Conservation (phyloP, 2,113 vertebrate genomes). For the Neodontobutis hainanensis region DNA sequence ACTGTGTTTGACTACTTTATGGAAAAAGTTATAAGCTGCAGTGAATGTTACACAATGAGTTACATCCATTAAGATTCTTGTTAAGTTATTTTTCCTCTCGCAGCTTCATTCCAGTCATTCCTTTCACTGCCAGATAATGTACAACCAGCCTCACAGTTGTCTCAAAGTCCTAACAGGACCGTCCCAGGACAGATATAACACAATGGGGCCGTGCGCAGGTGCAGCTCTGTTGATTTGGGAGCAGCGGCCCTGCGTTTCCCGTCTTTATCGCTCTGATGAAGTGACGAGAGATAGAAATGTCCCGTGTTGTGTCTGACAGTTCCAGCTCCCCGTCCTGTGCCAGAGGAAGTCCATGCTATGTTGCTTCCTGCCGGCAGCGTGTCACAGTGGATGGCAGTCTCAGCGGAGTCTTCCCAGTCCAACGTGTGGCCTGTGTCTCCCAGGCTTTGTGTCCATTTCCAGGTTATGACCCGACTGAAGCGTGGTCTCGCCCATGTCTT, state of each 20-base stretch:
- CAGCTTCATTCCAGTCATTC: conserved; percentile 17
- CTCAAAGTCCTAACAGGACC: background rate
- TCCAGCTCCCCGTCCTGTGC: background rate
- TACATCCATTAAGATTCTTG: background rate
- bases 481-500: conserved; percentile 21
- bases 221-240: conserved; percentile 41
- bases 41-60: no score
- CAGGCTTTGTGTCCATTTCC: conserved; percentile 45
- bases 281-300: conserved; percentile 59
- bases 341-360: conserved; percentile 58
- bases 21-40: no score
- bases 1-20: no score
- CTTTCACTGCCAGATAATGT: conserved; percentile 20
- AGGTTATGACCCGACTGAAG: conserved; percentile 42
- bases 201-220: conserved; percentile 61
- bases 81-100: background rate
- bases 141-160: conserved; percentile 14
- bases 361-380: conserved; percentile 53
- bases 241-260: conserved; percentile 49
- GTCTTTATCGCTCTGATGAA: conserved; percentile 42
- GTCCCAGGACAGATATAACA: conserved; percentile 39
- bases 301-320: conserved; percentile 68
- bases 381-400: conserved; percentile 46
- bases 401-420: conserved; percentile 26
- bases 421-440: background rate